Conservation (phyloP, 2,797 vertebrate species). For the Gymnopithys bicolor region DNA sequence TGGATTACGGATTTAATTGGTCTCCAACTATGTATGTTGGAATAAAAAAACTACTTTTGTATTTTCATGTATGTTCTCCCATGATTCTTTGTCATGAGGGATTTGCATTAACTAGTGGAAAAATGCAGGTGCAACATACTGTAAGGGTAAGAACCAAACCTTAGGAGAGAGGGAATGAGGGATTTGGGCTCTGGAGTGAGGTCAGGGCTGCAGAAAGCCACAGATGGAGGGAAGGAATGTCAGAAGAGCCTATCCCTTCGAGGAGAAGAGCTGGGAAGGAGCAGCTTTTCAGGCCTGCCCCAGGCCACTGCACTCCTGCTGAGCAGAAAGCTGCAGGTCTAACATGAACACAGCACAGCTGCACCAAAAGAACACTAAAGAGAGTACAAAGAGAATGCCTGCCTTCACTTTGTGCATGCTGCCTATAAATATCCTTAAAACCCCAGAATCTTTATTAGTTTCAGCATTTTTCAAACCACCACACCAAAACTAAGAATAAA, state of each 20-base stretch:
- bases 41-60: background rate
- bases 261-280: background rate
- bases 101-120: background rate
- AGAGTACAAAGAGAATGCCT: background rate
- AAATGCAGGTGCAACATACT: fast-evolving
- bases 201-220: background rate
- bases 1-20: background rate
- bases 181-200: background rate
- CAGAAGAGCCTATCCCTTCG: background rate
- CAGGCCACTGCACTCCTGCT: background rate
- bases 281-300: background rate
- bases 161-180: background rate
- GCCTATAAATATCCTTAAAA: background rate
- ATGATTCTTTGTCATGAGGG: background rate
- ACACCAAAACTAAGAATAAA: background rate
- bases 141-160: background rate
- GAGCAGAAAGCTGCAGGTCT: background rate
- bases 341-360: background rate
- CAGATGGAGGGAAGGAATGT: background rate
- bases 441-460: background rate
- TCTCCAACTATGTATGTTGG: background rate
- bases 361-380: background rate
- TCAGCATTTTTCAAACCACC: background rate
- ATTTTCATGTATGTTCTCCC: background rate
- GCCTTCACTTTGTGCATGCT: background rate